Percentiles rank a stretch among this genome's conserved stretches.
Evolutionary conservation across 30 jellyfish, hydroid and myxozoan genomes (phyloP).

Genomic region (Catostylus mosaicus): DNA sequence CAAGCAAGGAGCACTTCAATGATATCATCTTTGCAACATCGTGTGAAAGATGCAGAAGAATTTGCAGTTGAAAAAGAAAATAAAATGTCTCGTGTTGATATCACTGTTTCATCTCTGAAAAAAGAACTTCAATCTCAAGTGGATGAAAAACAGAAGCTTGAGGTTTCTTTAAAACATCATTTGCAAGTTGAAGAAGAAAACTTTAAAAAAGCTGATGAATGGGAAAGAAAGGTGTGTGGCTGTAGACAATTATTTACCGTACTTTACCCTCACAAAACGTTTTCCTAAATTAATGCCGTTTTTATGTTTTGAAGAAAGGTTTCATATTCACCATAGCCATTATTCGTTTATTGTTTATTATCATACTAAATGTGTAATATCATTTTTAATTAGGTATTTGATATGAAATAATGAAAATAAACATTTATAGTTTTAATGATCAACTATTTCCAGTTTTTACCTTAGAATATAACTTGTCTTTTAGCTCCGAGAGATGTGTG

Average conservation of each 20-base stretch:
- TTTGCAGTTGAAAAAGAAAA: slow-evolving; percentile 65
- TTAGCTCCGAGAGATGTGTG: slow-evolving; percentile 75
- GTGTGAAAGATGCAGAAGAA: slow-evolving; percentile 86
- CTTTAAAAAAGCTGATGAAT: slow-evolving; percentile 53
- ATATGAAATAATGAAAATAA: too few species aligned
- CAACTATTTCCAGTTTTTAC: neutral
- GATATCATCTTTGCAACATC: slow-evolving; percentile 60
- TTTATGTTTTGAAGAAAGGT: too few species aligned
- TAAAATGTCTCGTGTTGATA: slow-evolving; percentile 67
- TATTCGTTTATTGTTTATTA: too few species aligned
- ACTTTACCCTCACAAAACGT: too few species aligned
- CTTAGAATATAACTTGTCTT: neutral
- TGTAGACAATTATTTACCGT: neutral
- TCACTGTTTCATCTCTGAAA: slow-evolving; percentile 56
- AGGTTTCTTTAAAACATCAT: slow-evolving; percentile 69
- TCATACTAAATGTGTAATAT: neutral
- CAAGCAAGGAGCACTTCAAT: slow-evolving; percentile 77
- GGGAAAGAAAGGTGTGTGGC: slow-evolving; percentile 68
- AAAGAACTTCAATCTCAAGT: slow-evolving; percentile 65
- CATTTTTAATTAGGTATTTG: neutral
- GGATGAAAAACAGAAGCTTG: slow-evolving; percentile 71
- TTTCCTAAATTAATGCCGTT: too few species aligned
- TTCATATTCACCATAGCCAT: too few species aligned
- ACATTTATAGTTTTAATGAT: neutral
- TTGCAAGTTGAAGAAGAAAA: slow-evolving; percentile 72